A percentile compares a stretch with the other conserved stretches of the same genome.
These are phyloP conservation scores for Dysidea cf. avara DNA, from an alignment of 37 sponge, comb jelly and placozoan genomes.

Conservation along the genomic window DNA sequence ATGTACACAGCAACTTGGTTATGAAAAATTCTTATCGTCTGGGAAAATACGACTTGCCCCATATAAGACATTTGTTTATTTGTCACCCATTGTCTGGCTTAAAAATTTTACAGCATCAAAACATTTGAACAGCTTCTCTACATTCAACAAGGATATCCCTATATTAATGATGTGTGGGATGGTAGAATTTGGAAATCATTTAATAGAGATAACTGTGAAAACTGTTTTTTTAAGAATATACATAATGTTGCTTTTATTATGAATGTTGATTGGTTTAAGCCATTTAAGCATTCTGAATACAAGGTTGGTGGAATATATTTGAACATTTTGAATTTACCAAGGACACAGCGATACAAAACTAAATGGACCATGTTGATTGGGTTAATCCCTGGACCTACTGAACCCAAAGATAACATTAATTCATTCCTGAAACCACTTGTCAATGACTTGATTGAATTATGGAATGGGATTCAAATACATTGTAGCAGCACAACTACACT, in stretches of 20 bases:
- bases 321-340: constrained; percentile 3
- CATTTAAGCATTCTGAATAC: constrained; percentile 10
- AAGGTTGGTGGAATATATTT: not conserved
- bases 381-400: constrained; percentile 16
- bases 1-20: constrained; percentile 1
- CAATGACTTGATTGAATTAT: constrained; percentile 8
- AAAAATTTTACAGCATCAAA: not conserved
- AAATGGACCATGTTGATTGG: constrained; percentile 12
- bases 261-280: constrained; percentile 16
- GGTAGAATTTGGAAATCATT: too few relatives aligned
- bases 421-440: constrained; percentile 16
- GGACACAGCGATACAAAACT: constrained; percentile 2
- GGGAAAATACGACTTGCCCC: not conserved
- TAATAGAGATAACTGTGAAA: not conserved
- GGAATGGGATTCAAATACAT: constrained; percentile 15
- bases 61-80: not conserved
- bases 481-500: not conserved
- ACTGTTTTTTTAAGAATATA: not conserved
- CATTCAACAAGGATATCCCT: not conserved
- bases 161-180: not conserved
- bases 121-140: not conserved
- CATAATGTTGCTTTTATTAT: constrained; percentile 9
- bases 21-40: not conserved
- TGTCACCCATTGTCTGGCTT: constrained; percentile 4
- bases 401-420: constrained; percentile 7